Evolutionary conservation across 2,888 invertebrate genomes (phyloP).

Genomic region (Synergus umbraculus): DNA sequence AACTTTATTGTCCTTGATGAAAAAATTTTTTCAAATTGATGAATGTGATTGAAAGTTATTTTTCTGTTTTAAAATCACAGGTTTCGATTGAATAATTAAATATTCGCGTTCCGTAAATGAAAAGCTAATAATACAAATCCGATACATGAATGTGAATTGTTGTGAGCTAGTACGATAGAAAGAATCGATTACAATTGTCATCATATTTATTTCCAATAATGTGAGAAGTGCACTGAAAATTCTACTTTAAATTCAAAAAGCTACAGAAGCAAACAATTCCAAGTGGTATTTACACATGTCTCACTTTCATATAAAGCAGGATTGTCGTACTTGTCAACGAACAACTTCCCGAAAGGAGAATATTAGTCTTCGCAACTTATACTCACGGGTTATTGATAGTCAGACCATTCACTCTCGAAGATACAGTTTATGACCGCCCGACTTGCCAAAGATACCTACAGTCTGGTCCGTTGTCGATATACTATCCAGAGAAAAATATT

Average conservation of each 20-base stretch:
- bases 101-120: neutral
- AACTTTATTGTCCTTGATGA: neutral
- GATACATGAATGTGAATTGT: neutral
- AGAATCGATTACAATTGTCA: neutral
- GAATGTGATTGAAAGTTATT: neutral
- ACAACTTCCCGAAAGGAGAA: neutral
- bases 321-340: neutral
- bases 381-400: neutral
- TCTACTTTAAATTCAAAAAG: neutral
- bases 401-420: neutral
- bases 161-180: neutral
- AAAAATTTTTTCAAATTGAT: neutral
- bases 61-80: neutral
- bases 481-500: neutral
- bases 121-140: neutral
- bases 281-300: neutral
- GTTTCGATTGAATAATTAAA: neutral
- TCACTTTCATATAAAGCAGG: neutral
- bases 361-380: neutral
- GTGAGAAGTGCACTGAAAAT: neutral
- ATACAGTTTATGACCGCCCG: neutral
- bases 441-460: neutral
- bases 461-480: neutral
- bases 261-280: neutral
- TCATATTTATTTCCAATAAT: neutral